Percentiles rank a stretch among this genome's conserved stretches.
phyloP scores from a whole-genome alignment of 2,888 invertebrate species.

The Lymantria dispar region DNA sequence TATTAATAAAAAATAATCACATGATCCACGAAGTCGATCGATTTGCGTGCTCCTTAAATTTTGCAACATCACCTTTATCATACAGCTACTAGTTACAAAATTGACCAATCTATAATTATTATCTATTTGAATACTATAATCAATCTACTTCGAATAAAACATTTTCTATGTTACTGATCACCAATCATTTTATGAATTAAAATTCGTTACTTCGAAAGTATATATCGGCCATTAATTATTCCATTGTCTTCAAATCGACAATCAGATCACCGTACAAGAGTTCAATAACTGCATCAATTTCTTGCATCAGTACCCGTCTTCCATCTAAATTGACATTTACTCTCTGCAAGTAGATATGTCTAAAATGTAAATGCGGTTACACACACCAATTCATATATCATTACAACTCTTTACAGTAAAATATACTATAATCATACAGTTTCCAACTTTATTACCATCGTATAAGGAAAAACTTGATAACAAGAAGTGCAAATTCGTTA shows the following conservation, averaged over 20 bases:
- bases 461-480: conserved; percentile 37
- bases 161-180: conserved; percentile 25
- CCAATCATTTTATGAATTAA: conserved; percentile 34
- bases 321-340: conserved; percentile 80
- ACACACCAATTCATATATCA: conserved; percentile 63
- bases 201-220: conserved; percentile 28
- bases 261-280: conserved; percentile 63
- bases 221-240: conserved; percentile 46
- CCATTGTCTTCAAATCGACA: conserved; percentile 54
- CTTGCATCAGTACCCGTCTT: conserved; percentile 66
- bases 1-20: too few species aligned
- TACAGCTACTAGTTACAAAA: conserved; percentile 17
- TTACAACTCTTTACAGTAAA: conserved; percentile 27
- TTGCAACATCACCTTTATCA: conserved; percentile 5
- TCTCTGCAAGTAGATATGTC: conserved; percentile 65
- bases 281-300: conserved; percentile 78
- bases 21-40: conserved; percentile 1
- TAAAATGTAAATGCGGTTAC: conserved; percentile 78
- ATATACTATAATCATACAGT: conserved; percentile 24
- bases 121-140: conserved; percentile 23
- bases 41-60: conserved; percentile 9
- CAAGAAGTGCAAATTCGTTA: conserved; percentile 34
- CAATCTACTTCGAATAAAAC: conserved; percentile 26
- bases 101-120: conserved; percentile 22
- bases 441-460: conserved; percentile 40